Percentiles rank a stretch among this genome's conserved stretches.
phyloP scores from a whole-genome alignment of 1,140 invertebrate species.

The Drosophila sturtevanti region DNA sequence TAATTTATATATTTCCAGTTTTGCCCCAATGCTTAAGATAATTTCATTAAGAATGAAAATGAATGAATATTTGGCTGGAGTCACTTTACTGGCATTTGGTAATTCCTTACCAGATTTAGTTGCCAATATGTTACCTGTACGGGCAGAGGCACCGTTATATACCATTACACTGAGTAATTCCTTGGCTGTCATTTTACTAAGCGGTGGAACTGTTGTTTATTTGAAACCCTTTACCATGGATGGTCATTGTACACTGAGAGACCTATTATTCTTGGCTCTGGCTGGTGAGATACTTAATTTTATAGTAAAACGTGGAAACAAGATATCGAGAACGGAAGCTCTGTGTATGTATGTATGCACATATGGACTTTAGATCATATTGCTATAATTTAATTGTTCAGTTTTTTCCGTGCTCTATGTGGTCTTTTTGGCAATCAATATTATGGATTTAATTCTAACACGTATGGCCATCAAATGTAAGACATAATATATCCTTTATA shows the following conservation, averaged over 20 bases:
- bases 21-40: constrained; percentile 45
- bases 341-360: constrained; percentile 11
- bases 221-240: constrained; percentile 53
- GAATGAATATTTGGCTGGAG: constrained; percentile 57
- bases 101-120: constrained; percentile 44
- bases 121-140: constrained; percentile 38
- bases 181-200: constrained; percentile 34
- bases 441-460: constrained; percentile 35
- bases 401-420: constrained; percentile 33
- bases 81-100: constrained; percentile 33
- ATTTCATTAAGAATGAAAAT: constrained; percentile 25
- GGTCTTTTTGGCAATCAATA: constrained; percentile 33
- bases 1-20: constrained; percentile 8
- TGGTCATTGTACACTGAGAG: constrained; percentile 20
- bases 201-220: constrained; percentile 47
- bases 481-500: not conserved
- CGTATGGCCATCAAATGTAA: constrained; percentile 39
- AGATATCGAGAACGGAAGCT: not conserved
- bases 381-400: not conserved
- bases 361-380: too few species aligned
- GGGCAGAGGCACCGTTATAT: not conserved
- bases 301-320: not conserved
- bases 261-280: constrained; percentile 47
- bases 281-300: constrained; percentile 3
- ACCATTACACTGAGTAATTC: constrained; percentile 21